Evolutionary conservation across 1,140 invertebrate genomes (phyloP).

Genomic region (Episyrphus balteatus): DNA sequence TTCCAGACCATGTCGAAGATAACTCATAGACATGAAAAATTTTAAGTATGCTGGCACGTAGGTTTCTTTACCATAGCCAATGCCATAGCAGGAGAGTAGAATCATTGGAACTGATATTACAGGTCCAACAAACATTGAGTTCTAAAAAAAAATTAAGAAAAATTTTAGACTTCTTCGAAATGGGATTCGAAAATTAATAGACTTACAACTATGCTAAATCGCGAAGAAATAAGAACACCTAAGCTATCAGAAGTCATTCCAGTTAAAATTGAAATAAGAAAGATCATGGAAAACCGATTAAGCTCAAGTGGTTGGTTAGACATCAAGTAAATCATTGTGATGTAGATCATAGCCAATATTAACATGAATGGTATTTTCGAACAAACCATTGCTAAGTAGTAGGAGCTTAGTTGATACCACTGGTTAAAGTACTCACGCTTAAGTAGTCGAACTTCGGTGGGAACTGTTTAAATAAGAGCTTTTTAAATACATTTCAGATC

Average conservation of each 20-base stretch:
- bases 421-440: slow-evolving; percentile 87
- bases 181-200: neutral
- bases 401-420: slow-evolving; percentile 85
- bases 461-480: slow-evolving; percentile 54
- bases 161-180: neutral
- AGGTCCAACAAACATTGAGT: slow-evolving; percentile 68
- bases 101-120: slow-evolving; percentile 61
- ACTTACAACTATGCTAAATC: slow-evolving; percentile 60
- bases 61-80: slow-evolving; percentile 49
- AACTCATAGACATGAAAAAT: slow-evolving; percentile 72
- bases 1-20: slow-evolving; percentile 64
- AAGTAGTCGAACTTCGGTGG: slow-evolving; percentile 72
- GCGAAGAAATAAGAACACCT: slow-evolving; percentile 57
- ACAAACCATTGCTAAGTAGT: slow-evolving; percentile 74
- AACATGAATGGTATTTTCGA: slow-evolving; percentile 61
- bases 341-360: slow-evolving; percentile 62
- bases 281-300: slow-evolving; percentile 58
- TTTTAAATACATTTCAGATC: too few species aligned
- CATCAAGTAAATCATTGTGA: slow-evolving; percentile 71
- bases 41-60: slow-evolving; percentile 51
- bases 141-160: slow-evolving; percentile 40
- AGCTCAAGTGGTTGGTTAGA: slow-evolving; percentile 77
- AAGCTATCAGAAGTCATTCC: slow-evolving; percentile 65
- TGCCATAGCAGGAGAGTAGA: slow-evolving; percentile 62
- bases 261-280: slow-evolving; percentile 51